Conservation (phyloP, 2,113 vertebrate genomes). For the Spea bombifrons region DNA sequence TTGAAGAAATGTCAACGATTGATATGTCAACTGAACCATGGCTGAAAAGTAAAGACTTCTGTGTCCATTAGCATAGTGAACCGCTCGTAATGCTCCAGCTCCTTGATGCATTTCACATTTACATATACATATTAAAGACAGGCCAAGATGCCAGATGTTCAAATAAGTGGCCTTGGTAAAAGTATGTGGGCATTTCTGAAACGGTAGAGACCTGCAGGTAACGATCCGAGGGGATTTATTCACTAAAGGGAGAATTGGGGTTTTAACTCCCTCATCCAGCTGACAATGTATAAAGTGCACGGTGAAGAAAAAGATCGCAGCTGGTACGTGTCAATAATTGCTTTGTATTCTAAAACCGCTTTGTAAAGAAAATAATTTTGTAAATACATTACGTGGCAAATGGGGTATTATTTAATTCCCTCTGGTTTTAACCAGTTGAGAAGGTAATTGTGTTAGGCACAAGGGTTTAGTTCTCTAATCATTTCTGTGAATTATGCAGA, state of each 20-base stretch:
- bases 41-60: constrained; percentile 38
- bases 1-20: constrained; percentile 39
- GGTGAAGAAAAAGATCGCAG: too few species aligned
- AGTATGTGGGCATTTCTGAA: neutral
- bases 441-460: constrained; percentile 46
- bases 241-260: too few species aligned
- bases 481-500: constrained; percentile 18
- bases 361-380: neutral
- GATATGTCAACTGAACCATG: constrained; percentile 45
- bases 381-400: constrained; percentile 13
- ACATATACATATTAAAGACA: constrained; percentile 26
- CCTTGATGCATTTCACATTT: constrained; percentile 12
- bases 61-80: constrained; percentile 25
- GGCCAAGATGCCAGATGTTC: constrained; percentile 4
- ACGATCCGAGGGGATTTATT: too few species aligned
- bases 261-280: too few species aligned
- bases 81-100: constrained; percentile 33
- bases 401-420: constrained; percentile 18
- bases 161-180: constrained; percentile 22
- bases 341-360: constrained; percentile 7
- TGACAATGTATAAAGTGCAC: too few species aligned
- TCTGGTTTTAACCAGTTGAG: constrained; percentile 26
- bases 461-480: constrained; percentile 33
- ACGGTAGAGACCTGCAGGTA: too few species aligned
- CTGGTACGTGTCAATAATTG: neutral